Base-by-base conservation (phyloP, 64 coral and sea anemone species). In the Anthopleura sola region DNA sequence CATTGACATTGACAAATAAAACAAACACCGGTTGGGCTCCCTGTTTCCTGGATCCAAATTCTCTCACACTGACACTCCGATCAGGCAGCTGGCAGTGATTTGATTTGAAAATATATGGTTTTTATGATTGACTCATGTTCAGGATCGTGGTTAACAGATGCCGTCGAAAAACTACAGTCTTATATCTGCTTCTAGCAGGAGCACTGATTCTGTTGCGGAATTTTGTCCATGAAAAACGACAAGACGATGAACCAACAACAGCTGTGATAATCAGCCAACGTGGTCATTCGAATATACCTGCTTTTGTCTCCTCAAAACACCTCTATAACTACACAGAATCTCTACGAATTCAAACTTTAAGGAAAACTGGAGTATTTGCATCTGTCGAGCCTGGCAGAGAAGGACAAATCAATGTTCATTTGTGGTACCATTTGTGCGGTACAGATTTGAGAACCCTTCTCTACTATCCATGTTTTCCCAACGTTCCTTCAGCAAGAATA, bases 391-490 rank as follows among this genome's bases (percentile, higher is more conserved):
- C 48, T 47, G 82, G 49, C 1, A 55, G 20, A 54, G 23, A 17
- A 49, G 82, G 51, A 31, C 5, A 48, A 48, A 39, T 83, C 11
- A 83, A 83, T 57, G 26, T 83, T 6, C 82, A 83, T 57, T 56
- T 57, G 51, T 83, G 82, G 82, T 36, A 19, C 82, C 21, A 83
- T 26, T 57, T 83, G 50, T 83, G 82, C 38, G 82, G 82, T 56
- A 14, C 36, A 19, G 50, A 83, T 39, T 54, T 83, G 46, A 54
- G 44, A 60, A 56, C 82, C 13, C 33, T 83, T 8, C 16, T 54
- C 4, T 55, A 29, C 18, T 83, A 58, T 23, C 82, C 82, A 28
- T 14, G 3, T 83, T 83, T 83, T 36, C 82, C 82, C 8, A 83
- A 83, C 47, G 55, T 57, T 38, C 82, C 82, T 56, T 53, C 48